Conservation (phyloP, 2,888 invertebrate genomes). For the Terebella lapidaria region DNA sequence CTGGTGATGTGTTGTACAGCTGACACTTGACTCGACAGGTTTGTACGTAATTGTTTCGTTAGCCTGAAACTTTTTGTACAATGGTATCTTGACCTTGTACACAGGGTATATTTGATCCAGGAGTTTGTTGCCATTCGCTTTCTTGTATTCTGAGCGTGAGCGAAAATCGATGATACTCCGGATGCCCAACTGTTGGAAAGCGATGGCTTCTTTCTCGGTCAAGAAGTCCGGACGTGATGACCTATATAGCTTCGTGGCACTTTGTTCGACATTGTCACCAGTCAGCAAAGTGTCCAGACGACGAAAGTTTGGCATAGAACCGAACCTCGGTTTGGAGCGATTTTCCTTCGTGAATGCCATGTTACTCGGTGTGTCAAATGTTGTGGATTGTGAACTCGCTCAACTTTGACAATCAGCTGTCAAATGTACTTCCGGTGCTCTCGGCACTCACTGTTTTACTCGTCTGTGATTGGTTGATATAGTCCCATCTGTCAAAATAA, state of each 20-base stretch:
- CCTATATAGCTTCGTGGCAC: conserved; percentile 27
- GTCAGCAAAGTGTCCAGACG: background rate
- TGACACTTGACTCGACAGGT: background rate
- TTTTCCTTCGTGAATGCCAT: too few species aligned
- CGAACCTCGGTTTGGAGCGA: background rate
- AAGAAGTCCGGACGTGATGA: conserved; percentile 42
- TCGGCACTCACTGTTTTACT: too few species aligned
- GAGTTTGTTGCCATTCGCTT: conserved; percentile 28
- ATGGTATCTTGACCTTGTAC: conserved; percentile 28
- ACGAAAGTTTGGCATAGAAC: conserved; percentile 18
- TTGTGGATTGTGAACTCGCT: too few species aligned
- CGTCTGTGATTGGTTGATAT: too few species aligned
- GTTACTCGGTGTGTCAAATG: too few species aligned
- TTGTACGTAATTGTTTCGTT: conserved; percentile 20
- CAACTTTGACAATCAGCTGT: too few species aligned
- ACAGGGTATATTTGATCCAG: conserved; percentile 31
- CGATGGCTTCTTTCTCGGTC: conserved; percentile 24
- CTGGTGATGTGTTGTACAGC: too few species aligned
- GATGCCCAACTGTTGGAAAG: conserved; percentile 30
- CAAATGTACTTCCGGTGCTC: too few species aligned
- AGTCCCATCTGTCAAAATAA: too few species aligned
- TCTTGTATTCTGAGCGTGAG: conserved; percentile 32
- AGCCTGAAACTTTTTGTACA: conserved; percentile 22
- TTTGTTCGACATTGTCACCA: background rate
- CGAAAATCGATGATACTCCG: conserved; percentile 38